Percentiles rank a stretch among this genome's conserved stretches.
phyloP scores from a whole-genome alignment of 2,797 vertebrate species.

The Podargus strigoides region DNA sequence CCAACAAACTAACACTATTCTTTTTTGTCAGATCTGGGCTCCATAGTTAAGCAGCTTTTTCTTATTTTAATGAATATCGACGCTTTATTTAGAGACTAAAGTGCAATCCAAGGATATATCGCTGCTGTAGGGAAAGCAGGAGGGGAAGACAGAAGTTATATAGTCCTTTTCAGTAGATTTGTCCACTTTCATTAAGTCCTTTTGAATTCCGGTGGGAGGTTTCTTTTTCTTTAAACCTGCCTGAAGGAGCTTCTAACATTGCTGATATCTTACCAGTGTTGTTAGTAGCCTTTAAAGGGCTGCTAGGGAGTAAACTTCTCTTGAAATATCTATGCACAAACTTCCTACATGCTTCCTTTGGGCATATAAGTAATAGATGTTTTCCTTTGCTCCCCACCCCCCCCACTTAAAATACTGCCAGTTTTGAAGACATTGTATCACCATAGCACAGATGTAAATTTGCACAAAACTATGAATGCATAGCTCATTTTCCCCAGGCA shows the following conservation, averaged over 20 bases:
- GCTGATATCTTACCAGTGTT: background rate
- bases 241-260: background rate
- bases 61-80: background rate
- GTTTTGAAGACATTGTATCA: conserved; percentile 2
- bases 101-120: background rate
- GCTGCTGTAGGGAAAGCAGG: background rate
- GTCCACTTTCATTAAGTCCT: background rate
- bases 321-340: background rate
- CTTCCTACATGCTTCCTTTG: background rate
- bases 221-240: background rate
- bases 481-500: conserved; percentile 32
- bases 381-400: background rate
- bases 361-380: background rate
- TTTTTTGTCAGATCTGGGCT: background rate
- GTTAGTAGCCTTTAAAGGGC: background rate
- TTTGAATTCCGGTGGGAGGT: background rate
- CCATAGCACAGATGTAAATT: conserved; percentile 40
- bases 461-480: conserved; percentile 20
- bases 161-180: background rate
- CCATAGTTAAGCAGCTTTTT: background rate
- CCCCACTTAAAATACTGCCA: background rate
- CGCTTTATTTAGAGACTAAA: background rate
- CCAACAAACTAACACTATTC: background rate
- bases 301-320: background rate
- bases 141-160: background rate